phyloP scores from a whole-genome alignment of 2,797 vertebrate species.

The Momotus momota region DNA sequence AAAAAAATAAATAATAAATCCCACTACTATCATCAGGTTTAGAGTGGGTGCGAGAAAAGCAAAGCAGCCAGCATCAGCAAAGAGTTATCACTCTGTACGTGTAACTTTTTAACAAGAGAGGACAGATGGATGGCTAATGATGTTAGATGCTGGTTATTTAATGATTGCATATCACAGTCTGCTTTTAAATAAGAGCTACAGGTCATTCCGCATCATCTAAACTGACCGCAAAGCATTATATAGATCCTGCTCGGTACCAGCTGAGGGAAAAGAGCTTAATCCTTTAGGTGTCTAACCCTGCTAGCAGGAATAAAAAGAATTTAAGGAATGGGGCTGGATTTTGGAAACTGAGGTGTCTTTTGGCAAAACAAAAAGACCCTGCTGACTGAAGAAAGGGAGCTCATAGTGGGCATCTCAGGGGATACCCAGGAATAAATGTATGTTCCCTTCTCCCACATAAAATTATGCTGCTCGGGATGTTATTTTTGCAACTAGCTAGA shows the following conservation, averaged over 20 bases:
- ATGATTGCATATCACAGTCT: background rate
- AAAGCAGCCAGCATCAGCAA: background rate
- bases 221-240: background rate
- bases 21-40: constrained; percentile 29
- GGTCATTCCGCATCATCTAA: background rate
- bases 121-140: fast-evolving
- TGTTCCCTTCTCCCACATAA: background rate
- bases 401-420: background rate
- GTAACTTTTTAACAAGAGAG: background rate
- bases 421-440: background rate
- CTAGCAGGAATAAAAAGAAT: background rate
- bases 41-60: constrained; percentile 51
- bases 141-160: background rate
- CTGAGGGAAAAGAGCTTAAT: background rate
- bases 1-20: background rate
- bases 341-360: background rate
- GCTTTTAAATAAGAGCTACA: background rate
- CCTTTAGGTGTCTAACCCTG: background rate
- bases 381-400: background rate
- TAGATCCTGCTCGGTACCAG: background rate
- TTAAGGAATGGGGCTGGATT: background rate
- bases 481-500: background rate
- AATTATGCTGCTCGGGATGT: background rate
- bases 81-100: background rate
- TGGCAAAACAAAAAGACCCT: background rate